phyloP scores from a whole-genome alignment of 2,113 vertebrate species.

The Benitochromis conjunctus region DNA sequence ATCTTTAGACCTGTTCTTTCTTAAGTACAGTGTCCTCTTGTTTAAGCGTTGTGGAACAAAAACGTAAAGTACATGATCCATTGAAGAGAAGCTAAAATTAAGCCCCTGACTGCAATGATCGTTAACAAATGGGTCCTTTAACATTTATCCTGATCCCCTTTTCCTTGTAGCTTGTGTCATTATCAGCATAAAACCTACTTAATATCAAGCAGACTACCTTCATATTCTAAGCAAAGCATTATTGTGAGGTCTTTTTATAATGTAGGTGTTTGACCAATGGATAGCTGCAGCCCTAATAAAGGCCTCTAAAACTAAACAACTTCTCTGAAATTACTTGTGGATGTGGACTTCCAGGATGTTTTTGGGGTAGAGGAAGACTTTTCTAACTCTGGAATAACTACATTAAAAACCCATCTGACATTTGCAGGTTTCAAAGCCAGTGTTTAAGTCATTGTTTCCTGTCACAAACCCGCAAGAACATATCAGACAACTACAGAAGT shows the following conservation, averaged over 20 bases:
- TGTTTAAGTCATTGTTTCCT: conserved; percentile 57
- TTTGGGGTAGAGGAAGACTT: conserved; percentile 40
- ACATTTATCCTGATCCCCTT: not conserved
- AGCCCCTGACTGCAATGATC: not conserved
- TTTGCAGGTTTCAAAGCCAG: conserved; percentile 44
- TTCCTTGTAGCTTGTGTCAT: not conserved
- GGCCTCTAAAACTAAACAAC: not conserved
- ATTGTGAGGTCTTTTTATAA: not conserved
- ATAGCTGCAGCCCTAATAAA: not conserved
- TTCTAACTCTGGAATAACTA: conserved; percentile 56
- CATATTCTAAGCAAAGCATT: not conserved
- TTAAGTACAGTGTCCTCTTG: not conserved
- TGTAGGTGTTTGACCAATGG: not conserved
- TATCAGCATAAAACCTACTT: not conserved
- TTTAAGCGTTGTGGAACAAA: not conserved
- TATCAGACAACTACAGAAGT: conserved; percentile 32
- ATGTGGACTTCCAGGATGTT: conserved; percentile 34
- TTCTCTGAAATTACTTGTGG: not conserved
- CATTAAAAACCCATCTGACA: conserved; percentile 31
- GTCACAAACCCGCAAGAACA: conserved; percentile 50
- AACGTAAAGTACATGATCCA: not conserved
- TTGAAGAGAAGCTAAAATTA: not conserved
- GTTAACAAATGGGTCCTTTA: not conserved
- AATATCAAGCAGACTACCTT: not conserved
- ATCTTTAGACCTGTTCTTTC: conserved; percentile 43